These are phyloP conservation scores for Euzetes globulus DNA, from an alignment of 2,888 invertebrate genomes.

Conservation along the genomic window DNA sequence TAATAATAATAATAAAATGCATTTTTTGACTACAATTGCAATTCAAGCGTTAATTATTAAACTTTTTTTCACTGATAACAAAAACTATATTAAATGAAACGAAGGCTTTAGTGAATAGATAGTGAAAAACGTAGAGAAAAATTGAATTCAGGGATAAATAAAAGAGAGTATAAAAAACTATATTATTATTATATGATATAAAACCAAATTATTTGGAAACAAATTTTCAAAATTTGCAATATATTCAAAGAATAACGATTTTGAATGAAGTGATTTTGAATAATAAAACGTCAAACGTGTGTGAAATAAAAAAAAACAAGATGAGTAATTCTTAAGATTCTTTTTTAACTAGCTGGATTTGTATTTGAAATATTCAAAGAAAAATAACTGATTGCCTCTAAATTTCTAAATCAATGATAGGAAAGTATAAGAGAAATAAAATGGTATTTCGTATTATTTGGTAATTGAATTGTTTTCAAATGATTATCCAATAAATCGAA, in stretches of 20 bases:
- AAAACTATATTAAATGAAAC: background rate
- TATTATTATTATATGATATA: background rate
- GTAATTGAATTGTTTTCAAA: background rate
- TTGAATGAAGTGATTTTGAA: background rate
- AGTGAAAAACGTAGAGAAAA: background rate
- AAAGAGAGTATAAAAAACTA: background rate
- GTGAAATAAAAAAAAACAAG: no score
- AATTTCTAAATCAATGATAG: background rate
- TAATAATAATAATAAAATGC: constrained; percentile 2
- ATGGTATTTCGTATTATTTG: background rate
- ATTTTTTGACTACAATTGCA: constrained; percentile 24
- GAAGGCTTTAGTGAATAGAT: background rate
- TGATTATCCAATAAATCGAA: background rate
- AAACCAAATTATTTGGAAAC: constrained; percentile 19
- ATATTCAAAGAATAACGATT: background rate
- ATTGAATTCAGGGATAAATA: background rate
- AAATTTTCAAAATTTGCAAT: background rate
- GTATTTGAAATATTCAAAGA: no score
- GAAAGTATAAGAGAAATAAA: background rate
- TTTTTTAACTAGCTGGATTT: no score
- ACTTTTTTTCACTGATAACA: constrained; percentile 18
- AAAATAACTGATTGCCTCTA: no score
- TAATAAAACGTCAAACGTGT: no score
- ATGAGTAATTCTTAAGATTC: no score
- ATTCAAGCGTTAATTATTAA: constrained; percentile 26